These are phyloP conservation scores for Gastracanthus pulcherrimus DNA, from an alignment of 2,888 invertebrate genomes.

Conservation along the genomic window DNA sequence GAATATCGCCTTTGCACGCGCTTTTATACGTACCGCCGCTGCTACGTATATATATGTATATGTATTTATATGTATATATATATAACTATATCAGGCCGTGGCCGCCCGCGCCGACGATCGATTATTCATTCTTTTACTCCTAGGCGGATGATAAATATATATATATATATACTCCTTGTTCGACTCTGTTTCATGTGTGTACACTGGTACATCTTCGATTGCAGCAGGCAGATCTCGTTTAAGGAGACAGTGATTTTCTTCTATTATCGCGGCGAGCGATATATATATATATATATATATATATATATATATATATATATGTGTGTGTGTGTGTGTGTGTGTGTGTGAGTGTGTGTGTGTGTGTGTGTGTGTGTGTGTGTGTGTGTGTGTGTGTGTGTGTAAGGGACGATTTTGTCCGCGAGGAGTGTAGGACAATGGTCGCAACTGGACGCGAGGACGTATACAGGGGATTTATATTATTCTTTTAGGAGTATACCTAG, in stretches of 20 bases:
- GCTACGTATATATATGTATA: no score
- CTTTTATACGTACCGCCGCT: slow-evolving; percentile 32
- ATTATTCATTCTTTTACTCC: slow-evolving; percentile 51
- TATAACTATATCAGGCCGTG: slow-evolving; percentile 44
- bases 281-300: not conserved
- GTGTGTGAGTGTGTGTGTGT: no score
- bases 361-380: no score
- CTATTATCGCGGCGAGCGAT: slow-evolving; percentile 41
- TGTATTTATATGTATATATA: not conserved
- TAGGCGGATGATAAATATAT: not conserved
- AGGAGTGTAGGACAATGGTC: no score
- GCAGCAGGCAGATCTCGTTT: not conserved
- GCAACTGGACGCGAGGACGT: no score
- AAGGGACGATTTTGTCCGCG: no score
- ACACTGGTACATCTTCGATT: not conserved
- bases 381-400: no score
- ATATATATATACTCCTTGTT: not conserved
- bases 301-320: not conserved
- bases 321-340: no score
- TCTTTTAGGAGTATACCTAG: no score
- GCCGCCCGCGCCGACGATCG: slow-evolving; percentile 38
- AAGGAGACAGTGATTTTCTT: slow-evolving; percentile 46
- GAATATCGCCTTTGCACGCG: slow-evolving; percentile 62
- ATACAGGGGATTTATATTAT: slow-evolving; percentile 12
- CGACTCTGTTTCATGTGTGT: no score